phyloP scores from a whole-genome alignment of 2,888 invertebrate species.

The Argyresthia goedartella region DNA sequence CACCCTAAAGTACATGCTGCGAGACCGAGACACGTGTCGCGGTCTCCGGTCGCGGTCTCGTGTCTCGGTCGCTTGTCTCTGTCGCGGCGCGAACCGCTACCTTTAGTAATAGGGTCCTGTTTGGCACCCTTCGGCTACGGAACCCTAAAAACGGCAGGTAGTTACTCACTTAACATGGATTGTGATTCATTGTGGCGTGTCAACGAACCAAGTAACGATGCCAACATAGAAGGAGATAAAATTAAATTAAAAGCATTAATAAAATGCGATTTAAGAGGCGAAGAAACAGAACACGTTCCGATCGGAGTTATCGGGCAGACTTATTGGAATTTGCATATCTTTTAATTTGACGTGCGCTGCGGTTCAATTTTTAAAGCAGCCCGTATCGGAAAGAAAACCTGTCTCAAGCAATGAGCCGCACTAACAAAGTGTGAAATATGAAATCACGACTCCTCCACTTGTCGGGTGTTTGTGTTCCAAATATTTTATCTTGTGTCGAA shows the following conservation, averaged over 20 bases:
- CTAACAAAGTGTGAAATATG: conserved; percentile 68
- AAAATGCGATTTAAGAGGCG: conserved; percentile 44
- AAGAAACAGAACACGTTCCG: conserved; percentile 41
- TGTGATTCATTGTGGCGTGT: conserved; percentile 31
- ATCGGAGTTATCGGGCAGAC: conserved; percentile 29
- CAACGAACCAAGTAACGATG: conserved; percentile 40
- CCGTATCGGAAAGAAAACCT: conserved; percentile 48
- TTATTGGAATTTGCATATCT: conserved; percentile 50
- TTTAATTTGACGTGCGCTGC: conserved; percentile 48
- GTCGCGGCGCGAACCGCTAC: no score
- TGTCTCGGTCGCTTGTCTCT: no score
- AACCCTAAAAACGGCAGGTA: background rate
- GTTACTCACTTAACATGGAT: conserved; percentile 17
- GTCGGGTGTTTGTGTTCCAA: conserved; percentile 62
- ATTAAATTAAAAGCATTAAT: conserved; percentile 62
- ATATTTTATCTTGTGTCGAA: conserved; percentile 54
- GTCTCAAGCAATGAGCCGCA: conserved; percentile 30
- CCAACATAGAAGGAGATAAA: conserved; percentile 56
- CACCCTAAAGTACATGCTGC: no score
- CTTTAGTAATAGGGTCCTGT: no score
- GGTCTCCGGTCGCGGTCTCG: no score
- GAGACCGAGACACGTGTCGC: no score
- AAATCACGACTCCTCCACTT: conserved; percentile 65
- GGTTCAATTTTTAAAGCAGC: conserved; percentile 20
- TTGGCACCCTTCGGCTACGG: no score